Evolutionary conservation across 2,888 invertebrate species (phyloP).

Genomic region (Sarcophaga rosellei): DNA sequence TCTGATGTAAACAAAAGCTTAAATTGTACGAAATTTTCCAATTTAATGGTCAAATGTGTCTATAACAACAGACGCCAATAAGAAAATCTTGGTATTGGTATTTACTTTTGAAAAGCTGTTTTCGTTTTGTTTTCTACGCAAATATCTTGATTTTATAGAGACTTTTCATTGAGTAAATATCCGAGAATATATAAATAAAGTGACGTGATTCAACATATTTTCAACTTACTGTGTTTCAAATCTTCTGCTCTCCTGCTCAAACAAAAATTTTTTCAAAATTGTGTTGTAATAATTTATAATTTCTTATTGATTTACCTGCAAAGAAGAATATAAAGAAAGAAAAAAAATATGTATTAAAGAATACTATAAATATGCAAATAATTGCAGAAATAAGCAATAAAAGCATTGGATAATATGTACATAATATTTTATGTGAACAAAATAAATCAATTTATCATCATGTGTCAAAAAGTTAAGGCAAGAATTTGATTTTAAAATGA

Average conservation of each 20-base stretch:
- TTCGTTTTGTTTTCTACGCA: too few relatives aligned
- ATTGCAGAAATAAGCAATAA: background rate
- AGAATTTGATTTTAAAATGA: background rate
- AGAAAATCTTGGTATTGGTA: too few relatives aligned
- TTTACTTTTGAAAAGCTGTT: too few relatives aligned
- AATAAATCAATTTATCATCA: conserved; percentile 25
- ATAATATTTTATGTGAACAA: background rate
- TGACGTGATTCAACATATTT: background rate
- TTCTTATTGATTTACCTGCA: background rate
- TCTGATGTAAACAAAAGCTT: too few relatives aligned
- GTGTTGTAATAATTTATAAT: background rate
- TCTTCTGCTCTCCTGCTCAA: background rate
- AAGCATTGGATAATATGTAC: background rate
- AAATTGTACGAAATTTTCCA: too few relatives aligned
- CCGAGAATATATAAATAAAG: too few relatives aligned
- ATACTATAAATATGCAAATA: background rate
- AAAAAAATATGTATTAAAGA: too few relatives aligned
- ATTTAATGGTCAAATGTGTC: too few relatives aligned
- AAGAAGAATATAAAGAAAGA: too few relatives aligned
- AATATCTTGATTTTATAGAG: too few relatives aligned
- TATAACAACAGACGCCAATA: too few relatives aligned
- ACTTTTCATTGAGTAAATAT: too few relatives aligned
- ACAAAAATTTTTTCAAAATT: background rate
- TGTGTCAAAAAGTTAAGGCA: conserved; percentile 12
- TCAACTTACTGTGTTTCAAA: background rate